Base-by-base conservation (phyloP, 2,888 invertebrate species). In the Willowsia nigromaculata region DNA sequence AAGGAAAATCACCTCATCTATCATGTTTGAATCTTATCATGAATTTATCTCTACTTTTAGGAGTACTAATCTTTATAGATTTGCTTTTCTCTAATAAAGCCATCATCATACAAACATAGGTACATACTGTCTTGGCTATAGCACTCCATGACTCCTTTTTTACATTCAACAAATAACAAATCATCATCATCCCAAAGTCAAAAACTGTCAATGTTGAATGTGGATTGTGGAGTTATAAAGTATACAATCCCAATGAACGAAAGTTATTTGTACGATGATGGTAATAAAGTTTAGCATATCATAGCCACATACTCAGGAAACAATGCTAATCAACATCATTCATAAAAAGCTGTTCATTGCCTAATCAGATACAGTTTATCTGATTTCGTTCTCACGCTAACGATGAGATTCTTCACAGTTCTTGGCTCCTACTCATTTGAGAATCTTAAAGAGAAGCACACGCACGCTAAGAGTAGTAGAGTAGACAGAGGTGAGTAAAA, bases 171-270 rank as follows among this genome's bases (percentile, higher is more conserved):
- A 43, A 43, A n/a, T n/a, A 56, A 78, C 50, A 78, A 53, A 56
- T 78, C 78, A 78, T 78, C 37, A 53, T 78, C n/a, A 43, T 47
- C 47, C n/a, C n/a, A n/a, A 25, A 18, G 30, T 1, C 56, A 33
- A 78, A 56, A 78, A 53, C 53, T 78, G 78, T 78, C 78, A 78
- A 78, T 78, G 78, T n/a, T n/a, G n/a, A n/a, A n/a, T n/a, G n/a
- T n/a, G n/a, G n/a, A n/a, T n/a, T n/a, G n/a, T 25, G 56, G 18
- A 53, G 22, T 74, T 47, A 47, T 47, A 78, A 56, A 78, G 13
- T 33, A 22, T 33, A 53, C 53, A 78, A 15, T 53, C 56, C 78
- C 78, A 78, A 78, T 78, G 56, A 78, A 53, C 18, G 53, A 56
- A 33, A 30, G 56, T 78, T 33, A 78, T 78, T 78, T 53, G 53